Percentiles rank a stretch among this genome's conserved stretches.
These are phyloP conservation scores for Danio tinwini DNA, from an alignment of 2,797 vertebrate genomes.

Conservation along the genomic window DNA sequence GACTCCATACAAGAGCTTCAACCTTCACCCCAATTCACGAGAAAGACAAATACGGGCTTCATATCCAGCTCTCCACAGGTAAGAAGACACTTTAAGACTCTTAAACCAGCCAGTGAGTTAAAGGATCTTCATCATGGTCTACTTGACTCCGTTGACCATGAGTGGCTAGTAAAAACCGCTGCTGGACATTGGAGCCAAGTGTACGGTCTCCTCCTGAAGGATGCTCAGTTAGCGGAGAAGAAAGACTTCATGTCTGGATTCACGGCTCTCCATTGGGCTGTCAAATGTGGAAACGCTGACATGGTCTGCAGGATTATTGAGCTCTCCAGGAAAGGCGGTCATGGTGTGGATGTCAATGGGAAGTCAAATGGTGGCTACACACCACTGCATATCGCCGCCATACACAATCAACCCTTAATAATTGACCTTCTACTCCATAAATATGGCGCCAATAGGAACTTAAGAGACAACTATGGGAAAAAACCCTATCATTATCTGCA, in stretches of 20 bases:
- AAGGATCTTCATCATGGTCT: slow-evolving; percentile 68
- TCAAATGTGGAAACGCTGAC: slow-evolving; percentile 85
- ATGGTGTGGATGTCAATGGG: slow-evolving; percentile 79
- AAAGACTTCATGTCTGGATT: slow-evolving; percentile 92
- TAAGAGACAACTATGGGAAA: slow-evolving; percentile 91
- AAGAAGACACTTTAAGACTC: slow-evolving; percentile 70
- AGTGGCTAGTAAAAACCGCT: slow-evolving; percentile 86
- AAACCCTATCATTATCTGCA: slow-evolving; percentile 87
- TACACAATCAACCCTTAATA: slow-evolving; percentile 82
- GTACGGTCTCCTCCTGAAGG: slow-evolving; percentile 84
- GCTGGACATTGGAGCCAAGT: slow-evolving; percentile 86
- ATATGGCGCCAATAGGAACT: slow-evolving; percentile 75
- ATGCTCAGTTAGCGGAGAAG: slow-evolving; percentile 84
- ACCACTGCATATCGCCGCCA: slow-evolving; percentile 88
- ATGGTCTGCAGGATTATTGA: slow-evolving; percentile 85
- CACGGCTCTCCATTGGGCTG: slow-evolving; percentile 93
- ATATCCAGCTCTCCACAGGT: slow-evolving; percentile 69
- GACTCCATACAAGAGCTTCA: slow-evolving; percentile 25
- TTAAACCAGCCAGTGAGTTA: slow-evolving; percentile 74
- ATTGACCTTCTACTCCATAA: slow-evolving; percentile 80
- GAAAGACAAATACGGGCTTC: slow-evolving; percentile 63
- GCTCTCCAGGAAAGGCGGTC: slow-evolving; percentile 70
- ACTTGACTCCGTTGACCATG: slow-evolving; percentile 84
- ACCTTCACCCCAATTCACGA: slow-evolving; percentile 57
- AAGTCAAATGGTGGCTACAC: slow-evolving; percentile 89